These are phyloP conservation scores for Terebella lapidaria DNA, from an alignment of 2,888 invertebrate genomes.

Conservation along the genomic window DNA sequence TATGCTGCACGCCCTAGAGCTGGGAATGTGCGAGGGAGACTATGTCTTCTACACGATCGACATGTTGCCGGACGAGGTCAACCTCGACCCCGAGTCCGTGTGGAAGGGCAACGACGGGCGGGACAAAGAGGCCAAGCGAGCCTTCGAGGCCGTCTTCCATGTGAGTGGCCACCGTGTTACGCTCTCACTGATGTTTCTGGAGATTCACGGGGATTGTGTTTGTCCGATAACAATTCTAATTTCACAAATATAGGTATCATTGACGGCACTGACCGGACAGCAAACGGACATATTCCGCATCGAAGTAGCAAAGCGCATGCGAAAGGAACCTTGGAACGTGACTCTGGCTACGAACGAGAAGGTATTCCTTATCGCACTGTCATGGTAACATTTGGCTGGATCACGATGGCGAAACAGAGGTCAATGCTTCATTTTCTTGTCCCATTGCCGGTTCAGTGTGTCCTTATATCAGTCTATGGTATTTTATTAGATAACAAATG, in stretches of 20 bases:
- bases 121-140: constrained; percentile 37
- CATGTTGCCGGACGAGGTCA: constrained; percentile 27
- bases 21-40: constrained; percentile 40
- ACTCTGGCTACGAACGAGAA: too few relatives aligned
- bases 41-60: constrained; percentile 40
- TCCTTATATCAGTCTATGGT: too few relatives aligned
- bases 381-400: too few relatives aligned
- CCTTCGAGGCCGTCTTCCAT: constrained; percentile 48
- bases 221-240: neutral
- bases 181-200: neutral
- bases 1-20: constrained; percentile 34
- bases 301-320: constrained; percentile 24
- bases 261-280: constrained; percentile 16
- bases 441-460: too few relatives aligned
- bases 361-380: too few relatives aligned
- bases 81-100: constrained; percentile 11
- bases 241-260: constrained; percentile 15
- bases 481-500: too few relatives aligned
- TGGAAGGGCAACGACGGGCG: constrained; percentile 39
- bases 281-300: constrained; percentile 18
- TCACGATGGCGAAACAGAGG: too few relatives aligned
- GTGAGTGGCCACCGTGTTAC: constrained; percentile 30
- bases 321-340: constrained; percentile 20
- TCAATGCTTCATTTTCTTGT: too few relatives aligned
- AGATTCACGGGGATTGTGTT: neutral